A percentile compares a stretch with the other conserved stretches of the same genome.
phyloP scores from a whole-genome alignment of 2,797 vertebrate species.

The Mareca penelope region DNA sequence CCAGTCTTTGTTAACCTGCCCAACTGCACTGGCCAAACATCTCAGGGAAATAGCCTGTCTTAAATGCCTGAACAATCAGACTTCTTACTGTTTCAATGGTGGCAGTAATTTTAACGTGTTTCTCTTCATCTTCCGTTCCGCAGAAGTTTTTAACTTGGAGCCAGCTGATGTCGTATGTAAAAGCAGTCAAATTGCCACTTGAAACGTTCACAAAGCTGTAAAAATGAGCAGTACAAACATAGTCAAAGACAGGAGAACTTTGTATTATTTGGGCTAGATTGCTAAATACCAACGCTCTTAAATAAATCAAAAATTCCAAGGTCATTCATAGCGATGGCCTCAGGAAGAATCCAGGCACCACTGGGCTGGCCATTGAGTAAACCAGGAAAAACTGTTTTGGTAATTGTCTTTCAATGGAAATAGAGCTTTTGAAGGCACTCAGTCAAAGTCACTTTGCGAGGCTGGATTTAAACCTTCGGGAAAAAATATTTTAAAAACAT shows the following conservation, averaged over 20 bases:
- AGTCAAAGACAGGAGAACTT: neutral
- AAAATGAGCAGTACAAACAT: neutral
- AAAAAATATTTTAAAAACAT: neutral
- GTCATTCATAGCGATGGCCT: neutral
- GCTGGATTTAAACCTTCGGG: neutral
- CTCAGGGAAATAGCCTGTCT: neutral
- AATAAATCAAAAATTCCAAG: fast-evolving
- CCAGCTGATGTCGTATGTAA: constrained; percentile 77
- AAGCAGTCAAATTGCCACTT: constrained; percentile 68
- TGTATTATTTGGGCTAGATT: neutral
- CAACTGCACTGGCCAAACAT: neutral
- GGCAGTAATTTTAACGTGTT: constrained; percentile 83
- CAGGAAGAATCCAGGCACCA: neutral
- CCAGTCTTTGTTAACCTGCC: neutral
- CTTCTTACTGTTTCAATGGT: constrained; percentile 84
- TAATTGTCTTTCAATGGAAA: neutral
- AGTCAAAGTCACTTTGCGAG: neutral
- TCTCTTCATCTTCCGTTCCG: constrained; percentile 68
- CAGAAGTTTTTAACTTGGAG: constrained; percentile 87
- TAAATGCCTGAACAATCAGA: neutral
- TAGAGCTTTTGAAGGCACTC: neutral
- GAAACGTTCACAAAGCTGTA: constrained; percentile 81
- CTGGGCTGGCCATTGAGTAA: neutral
- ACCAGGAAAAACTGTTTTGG: neutral
- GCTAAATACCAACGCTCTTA: neutral